Evolutionary conservation across 2,888 invertebrate genomes (phyloP).

Genomic region (Hartigia nigra): DNA sequence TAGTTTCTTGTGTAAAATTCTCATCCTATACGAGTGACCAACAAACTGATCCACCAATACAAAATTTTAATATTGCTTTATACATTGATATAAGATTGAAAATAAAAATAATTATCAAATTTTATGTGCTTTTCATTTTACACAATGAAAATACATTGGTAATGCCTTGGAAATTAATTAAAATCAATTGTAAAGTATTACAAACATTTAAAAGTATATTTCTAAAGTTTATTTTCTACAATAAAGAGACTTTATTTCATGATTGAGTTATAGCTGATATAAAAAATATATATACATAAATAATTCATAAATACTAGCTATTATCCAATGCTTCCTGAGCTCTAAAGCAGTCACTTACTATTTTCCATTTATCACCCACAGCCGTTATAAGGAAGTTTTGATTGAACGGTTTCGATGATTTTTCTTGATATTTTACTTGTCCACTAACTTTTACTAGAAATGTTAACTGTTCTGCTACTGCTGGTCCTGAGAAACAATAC

Average conservation of each 20-base stretch:
- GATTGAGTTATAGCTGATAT: neutral
- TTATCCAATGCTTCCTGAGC: constrained; percentile 71
- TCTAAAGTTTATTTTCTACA: neutral
- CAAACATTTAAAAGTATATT: neutral
- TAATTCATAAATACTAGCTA: neutral
- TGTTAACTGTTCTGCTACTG: constrained; percentile 81
- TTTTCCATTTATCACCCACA: constrained; percentile 92
- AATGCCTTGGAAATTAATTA: neutral
- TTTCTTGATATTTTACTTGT: constrained; percentile 78
- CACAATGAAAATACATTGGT: neutral
- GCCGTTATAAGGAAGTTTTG: constrained; percentile 91
- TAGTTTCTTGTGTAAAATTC: constrained; percentile 56
- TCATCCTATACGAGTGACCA: constrained; percentile 50
- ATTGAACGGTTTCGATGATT: constrained; percentile 76
- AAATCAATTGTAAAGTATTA: neutral
- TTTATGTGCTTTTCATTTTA: constrained; percentile 16
- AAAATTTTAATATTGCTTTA: constrained; percentile 63
- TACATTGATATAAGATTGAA: constrained; percentile 61
- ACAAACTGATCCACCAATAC: constrained; percentile 60
- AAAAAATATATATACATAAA: neutral
- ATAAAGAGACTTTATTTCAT: neutral
- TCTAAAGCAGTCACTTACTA: constrained; percentile 89
- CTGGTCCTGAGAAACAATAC: constrained; percentile 70
- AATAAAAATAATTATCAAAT: constrained; percentile 57
- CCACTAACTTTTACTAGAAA: constrained; percentile 88